phyloP scores from a whole-genome alignment of 2,888 invertebrate species.

The Tetragonisca angustula region DNA sequence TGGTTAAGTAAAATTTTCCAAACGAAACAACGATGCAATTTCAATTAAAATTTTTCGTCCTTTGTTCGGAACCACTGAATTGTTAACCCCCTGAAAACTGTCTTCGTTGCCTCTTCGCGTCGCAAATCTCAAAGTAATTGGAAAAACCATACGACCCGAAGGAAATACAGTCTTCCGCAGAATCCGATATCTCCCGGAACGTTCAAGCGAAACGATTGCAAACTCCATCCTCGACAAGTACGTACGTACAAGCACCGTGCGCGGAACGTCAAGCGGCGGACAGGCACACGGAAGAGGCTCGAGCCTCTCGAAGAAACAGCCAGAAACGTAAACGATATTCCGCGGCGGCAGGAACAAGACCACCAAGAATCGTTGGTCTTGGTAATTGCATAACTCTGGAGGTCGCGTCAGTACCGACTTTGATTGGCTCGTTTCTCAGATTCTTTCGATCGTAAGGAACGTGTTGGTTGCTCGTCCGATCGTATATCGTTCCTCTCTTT shows the following conservation, averaged over 20 bases:
- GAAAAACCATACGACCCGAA: not conserved
- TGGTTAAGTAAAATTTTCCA: too few species aligned
- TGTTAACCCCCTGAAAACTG: not conserved
- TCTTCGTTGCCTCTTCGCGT: not conserved
- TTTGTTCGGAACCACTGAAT: too few species aligned
- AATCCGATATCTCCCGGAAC: not conserved
- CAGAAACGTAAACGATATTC: constrained; percentile 34
- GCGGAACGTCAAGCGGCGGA: constrained; percentile 30
- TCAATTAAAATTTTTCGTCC: not conserved
- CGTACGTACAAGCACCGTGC: not conserved
- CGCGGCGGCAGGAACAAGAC: constrained; percentile 34
- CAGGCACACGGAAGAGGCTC: constrained; percentile 61
- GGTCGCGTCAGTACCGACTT: constrained; percentile 63
- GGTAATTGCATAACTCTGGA: constrained; percentile 69
- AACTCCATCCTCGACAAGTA: not conserved
- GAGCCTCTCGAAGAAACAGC: constrained; percentile 23
- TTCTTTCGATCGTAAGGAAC: constrained; percentile 43
- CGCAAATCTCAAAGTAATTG: not conserved
- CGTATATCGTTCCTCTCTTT: not conserved
- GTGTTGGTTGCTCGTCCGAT: constrained; percentile 33
- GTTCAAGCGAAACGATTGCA: constrained; percentile 4
- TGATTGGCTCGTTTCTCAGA: constrained; percentile 46
- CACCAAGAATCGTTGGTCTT: constrained; percentile 53
- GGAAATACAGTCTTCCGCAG: not conserved
- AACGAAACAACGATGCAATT: not conserved